Base-by-base conservation (phyloP, 2,888 invertebrate species). In the Drosophila borealis region DNA sequence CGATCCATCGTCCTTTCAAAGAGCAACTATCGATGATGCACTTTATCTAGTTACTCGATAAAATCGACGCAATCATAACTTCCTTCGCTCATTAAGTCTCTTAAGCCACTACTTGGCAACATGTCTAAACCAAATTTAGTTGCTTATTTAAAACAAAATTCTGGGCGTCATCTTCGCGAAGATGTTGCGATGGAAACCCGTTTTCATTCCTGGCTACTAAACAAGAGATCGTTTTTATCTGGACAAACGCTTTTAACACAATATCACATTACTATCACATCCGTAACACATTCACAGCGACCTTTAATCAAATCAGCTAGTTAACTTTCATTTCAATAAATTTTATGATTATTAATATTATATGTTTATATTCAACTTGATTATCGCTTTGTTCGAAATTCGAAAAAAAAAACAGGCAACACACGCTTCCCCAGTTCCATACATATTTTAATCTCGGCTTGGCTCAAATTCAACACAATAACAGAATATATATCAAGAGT, bases 331-430 rank as follows among this genome's bases (percentile, higher is more conserved):
- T 84, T 84, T 84, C 76, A 80, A 84, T 83, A 87, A 68, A 64
- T 84, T 87, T 84, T 81, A 87, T 84, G 87, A 84, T 87, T 87
- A 87, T 83, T 83, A 83, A 82, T 86, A 83, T 86, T 70, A 74
- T 83, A 69, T 86, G 81, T 56, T 84, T 74, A 70, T 80, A 78
- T 77, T 75, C 75, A 67, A 78, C 51, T 80, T 83, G 87, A 83
- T 87, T 83, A 80, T 80, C 80, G 84, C 84, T 80, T 83, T 83
- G 87, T 83, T 83, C 66, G 48, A 55, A 67, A 45, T 44, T 70
- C 71, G 66, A 42, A 19, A 21, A 19, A 42, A 42, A 50, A 39
- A 67, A 53, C 50, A 71, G 54, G 48, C 62, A 73, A 74, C 74
- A 80, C 78, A 78, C 70, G 66, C 70, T 55, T 54, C 46, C 50